Percentiles rank a stretch among this genome's conserved stretches.
Conservation (phyloP, 2,888 invertebrate species). For the Microctonus hyperodae region DNA sequence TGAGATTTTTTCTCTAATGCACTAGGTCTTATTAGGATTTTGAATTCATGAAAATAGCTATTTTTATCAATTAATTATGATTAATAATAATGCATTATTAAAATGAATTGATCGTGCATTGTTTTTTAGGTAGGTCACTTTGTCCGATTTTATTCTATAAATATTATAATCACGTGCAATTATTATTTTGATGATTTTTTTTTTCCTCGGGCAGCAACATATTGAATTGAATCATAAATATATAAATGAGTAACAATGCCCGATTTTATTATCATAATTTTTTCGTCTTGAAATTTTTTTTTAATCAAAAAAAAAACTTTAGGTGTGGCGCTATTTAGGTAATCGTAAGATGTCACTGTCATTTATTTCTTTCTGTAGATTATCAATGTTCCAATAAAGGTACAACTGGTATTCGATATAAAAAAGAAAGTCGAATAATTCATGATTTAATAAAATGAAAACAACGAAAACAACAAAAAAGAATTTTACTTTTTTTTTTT, state of each 20-base stretch:
- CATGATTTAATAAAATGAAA: slow-evolving; percentile 22
- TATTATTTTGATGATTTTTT: neutral
- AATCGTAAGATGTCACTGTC: slow-evolving; percentile 16
- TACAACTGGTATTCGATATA: slow-evolving; percentile 23
- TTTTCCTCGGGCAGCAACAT: neutral
- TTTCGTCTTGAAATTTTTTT: neutral
- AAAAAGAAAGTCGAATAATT: slow-evolving; percentile 16
- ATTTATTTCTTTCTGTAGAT: slow-evolving; percentile 32
- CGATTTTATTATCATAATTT: neutral
- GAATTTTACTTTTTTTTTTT: neutral
- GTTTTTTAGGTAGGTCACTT: too few relatives aligned
- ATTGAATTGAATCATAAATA: neutral
- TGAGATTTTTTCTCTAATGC: too few relatives aligned
- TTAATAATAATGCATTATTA: too few relatives aligned
- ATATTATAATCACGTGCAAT: neutral
- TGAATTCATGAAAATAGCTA: too few relatives aligned
- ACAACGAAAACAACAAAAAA: slow-evolving; percentile 3
- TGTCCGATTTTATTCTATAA: too few relatives aligned
- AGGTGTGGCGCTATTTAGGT: neutral
- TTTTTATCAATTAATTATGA: too few relatives aligned
- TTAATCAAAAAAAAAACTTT: neutral
- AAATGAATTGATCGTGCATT: too few relatives aligned
- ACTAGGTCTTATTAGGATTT: too few relatives aligned
- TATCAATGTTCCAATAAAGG: slow-evolving; percentile 36
- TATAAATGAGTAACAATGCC: neutral